Evolutionary conservation across 1,140 invertebrate species (phyloP), one percentile per base, ranked within the genome.

Genomic region (Drosophila arizonae): DNA sequence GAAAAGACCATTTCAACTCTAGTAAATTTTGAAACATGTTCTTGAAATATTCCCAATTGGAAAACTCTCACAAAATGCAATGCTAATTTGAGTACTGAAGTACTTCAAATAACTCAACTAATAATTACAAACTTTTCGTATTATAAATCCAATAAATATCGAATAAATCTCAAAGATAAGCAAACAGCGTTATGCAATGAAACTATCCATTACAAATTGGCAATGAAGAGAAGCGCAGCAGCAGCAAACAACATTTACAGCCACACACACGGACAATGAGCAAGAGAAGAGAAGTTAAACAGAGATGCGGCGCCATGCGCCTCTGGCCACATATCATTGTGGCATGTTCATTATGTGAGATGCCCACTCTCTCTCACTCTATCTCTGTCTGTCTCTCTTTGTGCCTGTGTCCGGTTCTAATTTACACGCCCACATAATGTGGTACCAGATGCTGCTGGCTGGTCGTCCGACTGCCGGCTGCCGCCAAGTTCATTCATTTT

Each of bases 401-500:
- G 15, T 39, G 28, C 28, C 15, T 39, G 45, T 56, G 51, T 33
- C 30, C 54, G 60, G 67, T 55, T 64, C 82, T 86, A 87, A 87
- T 86, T 87, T 87, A 81, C 76, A 71, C 62, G 54, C 75, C 74
- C 56, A 65, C 64, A 63, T 75, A 77, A 79, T 81, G 71, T 67
- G 76, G 56, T 39, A 46, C 45, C 57, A 64, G 61, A 30, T 43
- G 48, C 30, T n/a, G 30, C 28, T 13, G 21, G 30, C 41, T 10
- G 11, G 43, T 50, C 43, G 26, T 55, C 43, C 60, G 21, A 28
- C 56, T 43, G 33, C 24, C 39, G 43, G 6, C 43, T 45, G 55
- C 56, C 72, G 41, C 50, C 63, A 86, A 85, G 81, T 85, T 85
- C 81, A 85, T 85, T 85, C 78, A 81, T 62, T 78, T 72, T 62